A percentile compares a stretch with the other conserved stretches of the same genome.
Evolutionary conservation across 2,797 vertebrate species (phyloP).

Genomic region (Urosaurus nigricauda): DNA sequence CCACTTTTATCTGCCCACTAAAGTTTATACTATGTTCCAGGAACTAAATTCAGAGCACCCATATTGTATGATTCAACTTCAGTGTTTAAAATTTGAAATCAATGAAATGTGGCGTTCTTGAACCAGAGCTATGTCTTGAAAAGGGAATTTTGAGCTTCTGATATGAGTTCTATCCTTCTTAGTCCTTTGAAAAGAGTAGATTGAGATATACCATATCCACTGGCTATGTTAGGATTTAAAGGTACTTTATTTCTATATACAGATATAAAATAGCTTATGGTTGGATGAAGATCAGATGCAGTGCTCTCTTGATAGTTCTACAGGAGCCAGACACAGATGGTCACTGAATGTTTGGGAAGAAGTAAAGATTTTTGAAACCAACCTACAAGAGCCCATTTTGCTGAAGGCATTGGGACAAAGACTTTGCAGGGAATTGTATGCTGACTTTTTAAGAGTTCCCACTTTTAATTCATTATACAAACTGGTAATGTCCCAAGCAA

Average conservation of each 20-base stretch:
- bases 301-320: slow-evolving; percentile 23
- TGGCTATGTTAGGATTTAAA: slow-evolving; percentile 18
- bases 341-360: slow-evolving; percentile 27
- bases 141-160: slow-evolving; percentile 40
- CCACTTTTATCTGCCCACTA: slow-evolving; percentile 67
- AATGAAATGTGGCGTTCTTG: slow-evolving; percentile 55
- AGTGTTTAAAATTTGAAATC: slow-evolving; percentile 70
- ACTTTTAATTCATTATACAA: neutral
- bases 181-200: slow-evolving; percentile 10
- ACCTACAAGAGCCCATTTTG: slow-evolving; percentile 15
- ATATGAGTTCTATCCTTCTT: slow-evolving; percentile 41
- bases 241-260: slow-evolving; percentile 30
- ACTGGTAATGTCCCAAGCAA: neutral
- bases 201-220: neutral
- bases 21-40: slow-evolving; percentile 67
- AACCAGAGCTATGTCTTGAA: slow-evolving; percentile 38
- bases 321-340: slow-evolving; percentile 2
- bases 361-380: slow-evolving; percentile 15
- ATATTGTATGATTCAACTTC: slow-evolving; percentile 64
- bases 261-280: slow-evolving; percentile 28
- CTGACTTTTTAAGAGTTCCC: neutral
- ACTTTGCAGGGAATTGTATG: neutral
- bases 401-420: slow-evolving; percentile 7
- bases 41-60: slow-evolving; percentile 58
- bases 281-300: slow-evolving; percentile 37